These are phyloP conservation scores for Malurus elegans DNA, from an alignment of 2,113 vertebrate species.

Conservation along the genomic window DNA sequence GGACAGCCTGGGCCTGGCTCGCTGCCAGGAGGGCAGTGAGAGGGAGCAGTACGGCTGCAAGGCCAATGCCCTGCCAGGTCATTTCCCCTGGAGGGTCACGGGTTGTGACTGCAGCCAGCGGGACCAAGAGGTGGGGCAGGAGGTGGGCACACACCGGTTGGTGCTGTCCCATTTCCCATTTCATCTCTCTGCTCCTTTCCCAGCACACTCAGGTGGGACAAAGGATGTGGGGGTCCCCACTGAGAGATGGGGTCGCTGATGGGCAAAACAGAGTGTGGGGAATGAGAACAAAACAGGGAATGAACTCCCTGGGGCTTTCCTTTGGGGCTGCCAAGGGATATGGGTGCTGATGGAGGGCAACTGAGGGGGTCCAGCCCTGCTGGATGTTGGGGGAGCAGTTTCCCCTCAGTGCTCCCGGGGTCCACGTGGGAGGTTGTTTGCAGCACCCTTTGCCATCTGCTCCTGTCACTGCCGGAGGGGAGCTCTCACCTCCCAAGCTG, in stretches of 20 bases:
- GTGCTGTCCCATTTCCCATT: accelerated
- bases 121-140: not conserved
- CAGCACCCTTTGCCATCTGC: not conserved
- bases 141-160: accelerated
- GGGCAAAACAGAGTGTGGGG: accelerated
- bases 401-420: not conserved
- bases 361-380: not conserved
- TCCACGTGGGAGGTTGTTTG: accelerated
- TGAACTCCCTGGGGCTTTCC: not conserved
- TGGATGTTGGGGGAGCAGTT: accelerated
- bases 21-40: not conserved
- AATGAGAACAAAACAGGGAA: accelerated
- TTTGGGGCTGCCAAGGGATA: not conserved
- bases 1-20: not conserved
- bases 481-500: not conserved
- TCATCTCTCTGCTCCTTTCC: not conserved
- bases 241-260: not conserved
- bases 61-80: not conserved
- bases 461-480: not conserved
- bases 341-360: not conserved
- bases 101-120: accelerated
- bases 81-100: accelerated
- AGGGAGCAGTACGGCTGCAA: not conserved
- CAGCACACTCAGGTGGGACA: accelerated
- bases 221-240: accelerated